Conservation (phyloP, 2,888 invertebrate genomes). For the Aspidapion aeneum region DNA sequence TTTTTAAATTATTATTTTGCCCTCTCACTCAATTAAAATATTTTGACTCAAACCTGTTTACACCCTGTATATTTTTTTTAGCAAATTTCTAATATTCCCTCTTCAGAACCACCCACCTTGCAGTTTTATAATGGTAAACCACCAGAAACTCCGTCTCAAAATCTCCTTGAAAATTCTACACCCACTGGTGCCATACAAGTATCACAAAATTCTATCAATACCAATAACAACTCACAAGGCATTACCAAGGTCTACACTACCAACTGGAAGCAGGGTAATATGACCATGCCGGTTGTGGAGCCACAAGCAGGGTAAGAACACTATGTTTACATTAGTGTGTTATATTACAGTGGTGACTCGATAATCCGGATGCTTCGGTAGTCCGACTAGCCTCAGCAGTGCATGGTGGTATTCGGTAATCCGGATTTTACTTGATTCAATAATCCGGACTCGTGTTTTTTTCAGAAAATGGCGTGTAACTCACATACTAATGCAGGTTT, state of each 20-base stretch:
- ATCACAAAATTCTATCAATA: neutral
- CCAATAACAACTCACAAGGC: neutral
- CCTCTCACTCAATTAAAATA: no score
- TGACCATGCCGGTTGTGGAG: neutral
- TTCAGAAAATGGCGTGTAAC: no score
- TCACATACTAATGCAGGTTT: no score
- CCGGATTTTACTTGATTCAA: no score
- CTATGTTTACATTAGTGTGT: neutral
- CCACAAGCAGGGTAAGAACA: neutral
- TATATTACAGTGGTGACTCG: no score
- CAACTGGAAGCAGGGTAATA: slow-evolving; percentile 2
- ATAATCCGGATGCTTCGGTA: no score
- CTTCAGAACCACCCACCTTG: slow-evolving; percentile 15
- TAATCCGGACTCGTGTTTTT: no score
- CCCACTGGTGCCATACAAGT: neutral
- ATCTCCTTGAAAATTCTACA: slow-evolving; percentile 13
- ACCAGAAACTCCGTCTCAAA: slow-evolving; percentile 14
- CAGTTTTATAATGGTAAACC: slow-evolving; percentile 17
- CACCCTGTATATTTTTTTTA: no score
- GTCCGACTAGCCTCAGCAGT: no score
- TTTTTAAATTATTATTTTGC: no score
- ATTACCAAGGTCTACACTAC: neutral
- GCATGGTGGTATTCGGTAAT: no score
- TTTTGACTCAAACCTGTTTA: no score
- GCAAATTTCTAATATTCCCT: slow-evolving; percentile 15